These are phyloP conservation scores for Dendroctonus valens DNA, from an alignment of 1,140 invertebrate species.

Conservation along the genomic window DNA sequence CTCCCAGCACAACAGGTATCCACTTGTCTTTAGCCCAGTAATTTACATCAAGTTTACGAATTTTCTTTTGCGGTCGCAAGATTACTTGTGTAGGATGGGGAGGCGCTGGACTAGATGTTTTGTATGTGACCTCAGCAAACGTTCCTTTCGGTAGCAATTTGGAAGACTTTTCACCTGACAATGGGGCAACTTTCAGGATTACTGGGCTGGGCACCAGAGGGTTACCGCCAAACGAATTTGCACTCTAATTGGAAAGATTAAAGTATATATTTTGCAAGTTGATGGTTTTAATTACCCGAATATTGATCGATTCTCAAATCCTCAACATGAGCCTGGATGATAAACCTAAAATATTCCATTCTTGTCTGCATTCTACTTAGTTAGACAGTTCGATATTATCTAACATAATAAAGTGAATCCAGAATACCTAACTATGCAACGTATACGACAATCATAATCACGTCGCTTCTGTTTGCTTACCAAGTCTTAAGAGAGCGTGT, in stretches of 20 bases:
- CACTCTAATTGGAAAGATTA: neutral
- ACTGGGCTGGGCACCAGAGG: constrained; percentile 36
- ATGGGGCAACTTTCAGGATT: constrained; percentile 32
- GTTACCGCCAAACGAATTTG: constrained; percentile 14
- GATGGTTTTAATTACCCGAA: too few species aligned
- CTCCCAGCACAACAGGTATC: constrained; percentile 44
- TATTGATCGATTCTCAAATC: too few species aligned
- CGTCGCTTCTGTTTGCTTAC: too few species aligned
- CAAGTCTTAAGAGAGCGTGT: neutral
- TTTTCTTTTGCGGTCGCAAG: constrained; percentile 41
- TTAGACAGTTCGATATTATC: too few species aligned
- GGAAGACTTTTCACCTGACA: constrained; percentile 7
- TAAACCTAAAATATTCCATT: too few species aligned
- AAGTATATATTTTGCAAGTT: too few species aligned
- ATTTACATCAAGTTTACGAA: neutral
- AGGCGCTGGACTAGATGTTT: constrained; percentile 66
- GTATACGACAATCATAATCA: too few species aligned
- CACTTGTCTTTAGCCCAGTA: neutral
- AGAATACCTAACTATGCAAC: too few species aligned
- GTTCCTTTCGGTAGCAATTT: constrained; percentile 16
- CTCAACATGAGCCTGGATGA: too few species aligned
- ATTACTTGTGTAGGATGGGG: constrained; percentile 80
- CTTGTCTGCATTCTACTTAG: too few species aligned
- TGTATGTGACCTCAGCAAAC: constrained; percentile 70
- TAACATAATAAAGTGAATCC: too few species aligned